phyloP scores from a whole-genome alignment of 2,113 vertebrate genomes.

The Prunella himalayana region DNA sequence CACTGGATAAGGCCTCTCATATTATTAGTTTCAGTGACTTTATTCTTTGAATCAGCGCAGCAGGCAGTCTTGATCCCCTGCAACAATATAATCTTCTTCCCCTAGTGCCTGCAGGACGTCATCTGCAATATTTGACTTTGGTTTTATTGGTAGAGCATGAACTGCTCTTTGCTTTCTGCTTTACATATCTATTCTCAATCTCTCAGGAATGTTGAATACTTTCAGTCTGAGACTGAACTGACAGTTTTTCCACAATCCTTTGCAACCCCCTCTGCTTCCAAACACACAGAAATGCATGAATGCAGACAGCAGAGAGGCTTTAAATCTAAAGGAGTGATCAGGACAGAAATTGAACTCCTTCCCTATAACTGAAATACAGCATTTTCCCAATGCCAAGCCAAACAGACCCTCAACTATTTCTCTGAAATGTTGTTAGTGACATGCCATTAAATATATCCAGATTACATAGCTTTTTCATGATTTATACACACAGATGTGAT shows the following conservation, averaged over 20 bases:
- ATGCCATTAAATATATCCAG: not conserved
- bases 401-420: not conserved
- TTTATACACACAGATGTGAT: not conserved
- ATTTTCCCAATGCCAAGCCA: not conserved
- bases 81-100: not conserved
- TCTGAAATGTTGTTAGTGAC: not conserved
- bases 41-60: not conserved
- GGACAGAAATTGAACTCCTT: not conserved
- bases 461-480: not conserved
- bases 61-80: not conserved
- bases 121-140: not conserved
- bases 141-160: not conserved
- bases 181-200: not conserved
- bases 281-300: not conserved
- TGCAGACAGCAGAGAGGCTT: not conserved
- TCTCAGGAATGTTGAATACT: not conserved
- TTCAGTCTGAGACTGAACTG: not conserved
- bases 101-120: not conserved
- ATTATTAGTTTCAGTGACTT: not conserved
- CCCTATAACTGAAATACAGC: accelerated
- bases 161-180: not conserved
- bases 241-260: not conserved
- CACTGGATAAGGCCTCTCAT: not conserved
- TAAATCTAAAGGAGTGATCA: not conserved
- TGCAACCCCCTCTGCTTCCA: not conserved